phyloP scores from a whole-genome alignment of 2,888 invertebrate genomes.

The Hydrotaea diabolus region DNA sequence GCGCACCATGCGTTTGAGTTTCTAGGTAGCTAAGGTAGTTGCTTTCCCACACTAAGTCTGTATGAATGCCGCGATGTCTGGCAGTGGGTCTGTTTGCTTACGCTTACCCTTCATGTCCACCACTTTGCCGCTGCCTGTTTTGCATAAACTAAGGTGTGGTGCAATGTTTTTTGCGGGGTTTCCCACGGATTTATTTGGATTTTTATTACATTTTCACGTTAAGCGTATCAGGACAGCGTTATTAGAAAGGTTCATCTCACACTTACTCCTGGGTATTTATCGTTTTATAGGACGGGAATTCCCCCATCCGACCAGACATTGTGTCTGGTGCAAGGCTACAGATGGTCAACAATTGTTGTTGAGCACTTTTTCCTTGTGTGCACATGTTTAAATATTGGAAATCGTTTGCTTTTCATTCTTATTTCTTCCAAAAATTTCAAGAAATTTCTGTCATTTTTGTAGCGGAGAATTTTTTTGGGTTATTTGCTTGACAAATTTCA shows the following conservation, averaged over 20 bases:
- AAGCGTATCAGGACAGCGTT: background rate
- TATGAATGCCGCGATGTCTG: background rate
- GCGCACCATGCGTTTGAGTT: conserved; percentile 4
- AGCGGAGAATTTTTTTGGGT: no score
- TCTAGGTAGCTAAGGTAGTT: conserved; percentile 2
- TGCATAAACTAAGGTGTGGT: background rate
- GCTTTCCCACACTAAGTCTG: background rate
- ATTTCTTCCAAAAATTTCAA: no score
- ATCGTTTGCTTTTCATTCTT: no score
- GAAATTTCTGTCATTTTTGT: no score
- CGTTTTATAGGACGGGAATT: conserved; percentile 19
- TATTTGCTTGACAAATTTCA: no score
- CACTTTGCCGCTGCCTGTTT: background rate
- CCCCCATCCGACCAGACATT: background rate
- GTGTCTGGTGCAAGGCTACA: conserved; percentile 1
- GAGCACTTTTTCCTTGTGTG: no score
- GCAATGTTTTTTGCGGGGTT: background rate
- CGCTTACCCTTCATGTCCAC: background rate
- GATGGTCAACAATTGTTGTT: background rate
- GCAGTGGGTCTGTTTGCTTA: background rate
- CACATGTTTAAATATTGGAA: no score
- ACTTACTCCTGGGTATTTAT: background rate
- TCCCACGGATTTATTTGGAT: background rate
- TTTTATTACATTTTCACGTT: conserved; percentile 29
- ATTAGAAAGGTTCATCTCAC: background rate